Conservation (phyloP, 1,140 invertebrate species). For the Scylla paramamosain region DNA sequence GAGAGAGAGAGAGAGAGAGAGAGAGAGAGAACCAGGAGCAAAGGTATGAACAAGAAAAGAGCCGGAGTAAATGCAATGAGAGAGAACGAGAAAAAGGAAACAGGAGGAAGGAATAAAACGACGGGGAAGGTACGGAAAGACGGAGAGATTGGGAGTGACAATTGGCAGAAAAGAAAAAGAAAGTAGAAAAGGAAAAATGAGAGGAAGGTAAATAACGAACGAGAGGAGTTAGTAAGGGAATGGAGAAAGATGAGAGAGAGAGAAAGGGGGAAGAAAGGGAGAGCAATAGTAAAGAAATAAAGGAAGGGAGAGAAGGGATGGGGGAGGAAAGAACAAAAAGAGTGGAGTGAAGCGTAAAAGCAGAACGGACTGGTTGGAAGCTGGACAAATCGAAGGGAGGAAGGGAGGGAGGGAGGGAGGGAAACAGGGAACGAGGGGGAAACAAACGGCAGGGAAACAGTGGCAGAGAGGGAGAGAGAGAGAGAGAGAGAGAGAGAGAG, state of each 20-base stretch:
- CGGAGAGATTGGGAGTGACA: not conserved
- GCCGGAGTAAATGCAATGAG: not conserved
- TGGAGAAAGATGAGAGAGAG: not conserved
- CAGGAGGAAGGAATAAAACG: not conserved
- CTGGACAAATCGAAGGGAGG: not conserved
- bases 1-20: not conserved
- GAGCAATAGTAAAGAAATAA: no score
- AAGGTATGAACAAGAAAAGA: not conserved
- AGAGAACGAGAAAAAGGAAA: not conserved
- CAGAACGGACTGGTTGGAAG: not conserved
- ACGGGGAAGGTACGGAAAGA: not conserved
- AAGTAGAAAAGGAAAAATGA: not conserved
- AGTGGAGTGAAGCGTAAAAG: not conserved
- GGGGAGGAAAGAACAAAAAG: not conserved
- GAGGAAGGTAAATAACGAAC: not conserved
- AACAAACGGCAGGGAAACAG: not conserved
- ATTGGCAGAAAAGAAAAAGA: not conserved
- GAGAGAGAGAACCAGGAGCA: not conserved
- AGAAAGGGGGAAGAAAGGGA: no score
- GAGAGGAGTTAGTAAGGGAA: not conserved
- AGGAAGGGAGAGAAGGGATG: not conserved
- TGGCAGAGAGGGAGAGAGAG: constrained; percentile 42
- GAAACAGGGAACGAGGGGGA: not conserved
- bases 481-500: constrained; percentile 45
- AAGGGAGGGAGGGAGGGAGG: not conserved